These are phyloP conservation scores for Pseudorhiza aurosa DNA, from an alignment of 30 jellyfish, hydroid and myxozoan species.

Conservation along the genomic window DNA sequence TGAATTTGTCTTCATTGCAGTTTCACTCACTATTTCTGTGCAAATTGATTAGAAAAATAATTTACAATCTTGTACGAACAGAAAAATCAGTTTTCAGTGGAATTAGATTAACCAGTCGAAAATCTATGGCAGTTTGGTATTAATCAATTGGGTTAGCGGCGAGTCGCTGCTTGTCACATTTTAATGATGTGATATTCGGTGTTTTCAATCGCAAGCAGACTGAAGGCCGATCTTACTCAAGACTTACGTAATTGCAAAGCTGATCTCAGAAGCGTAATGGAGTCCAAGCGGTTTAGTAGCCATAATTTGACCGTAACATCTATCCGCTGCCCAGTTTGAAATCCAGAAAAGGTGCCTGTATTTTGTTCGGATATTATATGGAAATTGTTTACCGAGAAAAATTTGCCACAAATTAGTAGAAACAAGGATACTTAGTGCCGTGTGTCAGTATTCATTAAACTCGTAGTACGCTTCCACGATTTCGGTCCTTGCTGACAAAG, in stretches of 20 bases:
- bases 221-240: neutral
- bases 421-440: neutral
- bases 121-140: neutral
- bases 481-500: slow-evolving; percentile 37
- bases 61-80: neutral
- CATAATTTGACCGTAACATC: slow-evolving; percentile 50
- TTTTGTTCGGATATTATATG: slow-evolving; percentile 39
- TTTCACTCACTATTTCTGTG: too few relatives aligned
- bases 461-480: slow-evolving; percentile 14
- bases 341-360: slow-evolving; percentile 67
- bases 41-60: neutral
- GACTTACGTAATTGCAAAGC: neutral
- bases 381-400: slow-evolving; percentile 59
- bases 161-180: neutral
- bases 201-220: slow-evolving; percentile 14
- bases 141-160: neutral
- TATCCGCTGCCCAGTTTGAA: slow-evolving; percentile 16
- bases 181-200: neutral
- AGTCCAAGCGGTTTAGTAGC: slow-evolving; percentile 51
- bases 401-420: slow-evolving; percentile 54
- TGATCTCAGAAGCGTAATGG: slow-evolving; percentile 35
- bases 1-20: too few relatives aligned
- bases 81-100: neutral
- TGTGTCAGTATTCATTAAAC: slow-evolving; percentile 46
- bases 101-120: neutral